Base-by-base conservation (phyloP, 2,888 invertebrate species). In the Drosophila helvetica region DNA sequence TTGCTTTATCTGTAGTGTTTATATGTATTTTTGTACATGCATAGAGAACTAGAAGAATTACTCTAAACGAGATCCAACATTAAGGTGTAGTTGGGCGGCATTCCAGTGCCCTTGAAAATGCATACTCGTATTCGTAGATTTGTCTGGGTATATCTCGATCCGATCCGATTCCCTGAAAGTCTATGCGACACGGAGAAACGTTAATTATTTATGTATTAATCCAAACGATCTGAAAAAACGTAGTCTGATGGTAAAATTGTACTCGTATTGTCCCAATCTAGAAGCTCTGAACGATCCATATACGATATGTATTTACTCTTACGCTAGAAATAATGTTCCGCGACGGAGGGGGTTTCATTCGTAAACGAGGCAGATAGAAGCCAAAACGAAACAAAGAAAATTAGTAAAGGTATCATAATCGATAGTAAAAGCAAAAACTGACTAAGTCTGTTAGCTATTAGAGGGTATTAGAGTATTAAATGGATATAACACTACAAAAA, bases 391-490 rank as follows among this genome's bases (percentile, higher is more conserved):
- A 15, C 51, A 48, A 70, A 77, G 30, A 47, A 52, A 54, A 58
- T 45, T 47, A 52, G 15, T 27, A 42, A 53, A 47, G n/a, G 12
- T 33, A 53, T 18, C 15, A 50, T 17, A n/a, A 48, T 30, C 5
- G 38, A 45, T 50, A 52, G 25, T 47, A 15, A 47, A 65, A 45
- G 46, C 47, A 25, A 73, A 72, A 78, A 67, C 67, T 71, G 79
- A 86, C 87, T 81, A 83, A 83, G 83, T 83, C 83, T 83, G 88
- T 83, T 83, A 86, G 88, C 68, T 62, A 74, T 86, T 83, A 83
- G 78, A 66, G 68, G 75, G 83, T 74, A 77, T 74, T 79, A 87
- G 68, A 70, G 55, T 63, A 77, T 70, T 78, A 46, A 50, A 74
- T 77, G 85, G 75, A 77, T 75, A 69, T 61, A 70, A 43, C 2